Evolutionary conservation across 2,113 vertebrate genomes (phyloP).

Genomic region (Channa argus): DNA sequence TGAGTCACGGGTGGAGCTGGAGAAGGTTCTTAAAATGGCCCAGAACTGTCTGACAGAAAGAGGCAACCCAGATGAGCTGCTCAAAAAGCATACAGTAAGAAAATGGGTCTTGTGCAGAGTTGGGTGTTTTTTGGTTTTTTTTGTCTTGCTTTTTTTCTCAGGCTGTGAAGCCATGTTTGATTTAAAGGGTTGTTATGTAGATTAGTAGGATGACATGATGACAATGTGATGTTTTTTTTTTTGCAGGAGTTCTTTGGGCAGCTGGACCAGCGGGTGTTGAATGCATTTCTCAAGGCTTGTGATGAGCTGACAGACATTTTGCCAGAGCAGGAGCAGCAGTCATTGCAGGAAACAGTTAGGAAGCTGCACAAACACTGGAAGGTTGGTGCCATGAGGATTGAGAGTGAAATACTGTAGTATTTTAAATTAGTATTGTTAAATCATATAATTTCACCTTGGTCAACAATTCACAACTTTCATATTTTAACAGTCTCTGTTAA

Average conservation of each 20-base stretch:
- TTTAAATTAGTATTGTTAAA: not conserved
- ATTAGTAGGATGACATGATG: too few species aligned
- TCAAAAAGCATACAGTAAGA: constrained; percentile 92
- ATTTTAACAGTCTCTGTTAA: too few species aligned
- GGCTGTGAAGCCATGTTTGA: too few species aligned
- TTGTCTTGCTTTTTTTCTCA: too few species aligned
- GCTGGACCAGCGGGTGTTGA: constrained; percentile 93
- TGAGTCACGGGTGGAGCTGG: constrained; percentile 93
- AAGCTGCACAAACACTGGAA: constrained; percentile 98
- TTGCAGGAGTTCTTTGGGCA: constrained; percentile 95
- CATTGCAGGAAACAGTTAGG: constrained; percentile 93
- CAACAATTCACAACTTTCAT: not conserved
- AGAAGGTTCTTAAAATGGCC: constrained; percentile 91
- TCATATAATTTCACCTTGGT: not conserved
- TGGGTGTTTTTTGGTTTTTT: too few species aligned
- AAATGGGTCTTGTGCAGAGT: not conserved
- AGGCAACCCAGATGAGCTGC: constrained; percentile 92
- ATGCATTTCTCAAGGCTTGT: constrained; percentile 95
- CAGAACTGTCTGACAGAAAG: constrained; percentile 89
- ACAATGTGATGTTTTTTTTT: not conserved
- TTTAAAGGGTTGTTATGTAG: too few species aligned
- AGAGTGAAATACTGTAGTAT: not conserved
- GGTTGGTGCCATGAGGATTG: constrained; percentile 80
- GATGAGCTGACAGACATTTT: constrained; percentile 98
- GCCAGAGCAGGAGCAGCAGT: constrained; percentile 94